Evolutionary conservation across 2,888 invertebrate species (phyloP), one percentile per base, ranked within the genome.

Genomic region (Dicycla oo): DNA sequence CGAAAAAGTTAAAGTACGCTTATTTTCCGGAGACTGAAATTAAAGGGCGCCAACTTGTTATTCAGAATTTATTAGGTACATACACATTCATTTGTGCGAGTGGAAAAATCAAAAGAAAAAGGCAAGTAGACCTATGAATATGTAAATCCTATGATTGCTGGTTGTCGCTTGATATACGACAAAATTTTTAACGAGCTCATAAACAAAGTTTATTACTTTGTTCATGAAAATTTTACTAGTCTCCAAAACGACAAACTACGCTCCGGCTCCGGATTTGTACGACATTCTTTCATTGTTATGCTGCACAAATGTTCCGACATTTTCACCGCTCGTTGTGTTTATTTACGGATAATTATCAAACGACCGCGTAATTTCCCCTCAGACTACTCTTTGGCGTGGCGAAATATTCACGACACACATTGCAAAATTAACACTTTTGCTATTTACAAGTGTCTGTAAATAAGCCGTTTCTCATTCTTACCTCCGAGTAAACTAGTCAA

Each of bases 191-290:
- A 92, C 89, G 90, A 89, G 85, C 80, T 73, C 87, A 86, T 91
- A 89, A 91, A 92, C 89, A 86, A 83, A 79, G 71, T 89, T 91
- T 90, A 91, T 88, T 87, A 85, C 88, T 82, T 82, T 80, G 86
- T 85, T 87, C 89, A 87, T 91, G 86, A 91, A 91, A 86, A 88
- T 88, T 90, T 91, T 89, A 90, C 85, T 90, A 86, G 87, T 88
- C 84, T 82, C 75, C 84, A 84, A 87, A 89, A 90, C 84, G 89
- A 91, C 87, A 88, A 86, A 88, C 84, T 86, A 73, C 73, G 75
- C 69, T 43, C 58, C 53, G 57, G 66, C 75, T 70, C 78, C 76
- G 82, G 86, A 87, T 85, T 83, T 81, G 75, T 77, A 75, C 82
- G 86, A 87, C 88, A 79, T 83, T 86, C 73, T 78, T 82, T 86